phyloP scores from a whole-genome alignment of 2,113 vertebrate genomes.

The Siniperca knerii region DNA sequence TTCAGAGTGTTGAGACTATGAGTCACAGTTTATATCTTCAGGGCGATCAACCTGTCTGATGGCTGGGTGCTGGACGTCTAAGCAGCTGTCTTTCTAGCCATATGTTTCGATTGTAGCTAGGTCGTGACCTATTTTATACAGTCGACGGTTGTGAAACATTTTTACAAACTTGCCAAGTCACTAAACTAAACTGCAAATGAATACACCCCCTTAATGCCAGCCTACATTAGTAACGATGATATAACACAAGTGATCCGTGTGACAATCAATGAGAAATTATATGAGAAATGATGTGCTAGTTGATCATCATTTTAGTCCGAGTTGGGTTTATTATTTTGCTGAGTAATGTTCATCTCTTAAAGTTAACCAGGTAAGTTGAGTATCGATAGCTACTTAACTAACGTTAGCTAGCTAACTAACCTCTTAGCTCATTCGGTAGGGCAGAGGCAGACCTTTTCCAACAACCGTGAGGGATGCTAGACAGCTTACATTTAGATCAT shows the following conservation, averaged over 20 bases:
- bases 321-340: not conserved
- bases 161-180: slow-evolving; percentile 25
- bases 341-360: slow-evolving; percentile 40
- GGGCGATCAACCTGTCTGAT: slow-evolving; percentile 18
- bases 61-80: not conserved
- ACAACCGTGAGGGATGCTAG: not conserved
- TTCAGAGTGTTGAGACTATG: slow-evolving; percentile 24
- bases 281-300: not conserved
- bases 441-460: not conserved
- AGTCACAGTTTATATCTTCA: slow-evolving; percentile 53
- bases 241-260: slow-evolving; percentile 5
- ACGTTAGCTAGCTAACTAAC: slow-evolving; percentile 43
- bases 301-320: not conserved
- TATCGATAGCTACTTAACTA: slow-evolving; percentile 20
- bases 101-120: not conserved
- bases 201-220: not conserved
- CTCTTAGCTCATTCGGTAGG: not conserved
- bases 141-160: not conserved
- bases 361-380: slow-evolving; percentile 69
- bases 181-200: slow-evolving; percentile 15
- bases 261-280: not conserved
- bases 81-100: slow-evolving; percentile 12
- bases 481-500: not conserved
- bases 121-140: not conserved
- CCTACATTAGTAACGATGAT: not conserved